Percentiles rank a stretch among this genome's conserved stretches.
Evolutionary conservation across 1,140 invertebrate species (phyloP).

Genomic region (Apis florea): DNA sequence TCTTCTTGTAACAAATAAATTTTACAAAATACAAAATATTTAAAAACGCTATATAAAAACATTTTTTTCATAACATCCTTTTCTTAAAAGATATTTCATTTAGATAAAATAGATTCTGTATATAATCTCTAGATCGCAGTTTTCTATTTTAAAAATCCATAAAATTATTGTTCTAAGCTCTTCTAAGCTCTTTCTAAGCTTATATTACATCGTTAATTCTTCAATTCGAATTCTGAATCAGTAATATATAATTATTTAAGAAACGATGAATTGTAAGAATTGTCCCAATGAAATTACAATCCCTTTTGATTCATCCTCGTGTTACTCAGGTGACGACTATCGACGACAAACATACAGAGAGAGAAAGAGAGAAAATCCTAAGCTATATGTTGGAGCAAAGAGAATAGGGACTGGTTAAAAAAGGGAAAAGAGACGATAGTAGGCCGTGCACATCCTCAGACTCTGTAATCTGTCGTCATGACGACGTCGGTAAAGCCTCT

Average conservation of each 20-base stretch:
- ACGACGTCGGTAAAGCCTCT: slow-evolving; percentile 59
- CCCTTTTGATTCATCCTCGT: slow-evolving; percentile 4
- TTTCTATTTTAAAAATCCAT: too few relatives aligned
- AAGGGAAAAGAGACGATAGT: slow-evolving; percentile 30
- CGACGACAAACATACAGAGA: slow-evolving; percentile 19
- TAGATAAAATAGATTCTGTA: too few relatives aligned
- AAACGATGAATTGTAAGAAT: slow-evolving; percentile 19
- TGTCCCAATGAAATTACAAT: slow-evolving; percentile 6
- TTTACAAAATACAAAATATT: too few relatives aligned
- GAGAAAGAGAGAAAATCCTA: slow-evolving; percentile 4
- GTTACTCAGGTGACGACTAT: neutral
- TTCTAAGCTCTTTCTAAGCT: too few relatives aligned
- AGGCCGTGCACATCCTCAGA: slow-evolving; percentile 60
- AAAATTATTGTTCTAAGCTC: too few relatives aligned
- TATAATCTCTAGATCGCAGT: too few relatives aligned
- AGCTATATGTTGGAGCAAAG: slow-evolving; percentile 4
- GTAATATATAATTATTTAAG: neutral
- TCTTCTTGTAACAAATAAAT: too few relatives aligned
- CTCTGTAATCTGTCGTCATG: slow-evolving; percentile 70
- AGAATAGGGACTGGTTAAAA: slow-evolving; percentile 21
- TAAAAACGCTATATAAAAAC: too few relatives aligned
- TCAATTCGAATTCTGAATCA: too few relatives aligned
- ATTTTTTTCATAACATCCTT: too few relatives aligned
- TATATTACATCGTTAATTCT: too few relatives aligned
- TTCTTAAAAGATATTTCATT: too few relatives aligned